Percentiles rank a stretch among this genome's conserved stretches.
Conservation (phyloP, 1,140 invertebrate genomes). For the Heliconius nattereri region DNA sequence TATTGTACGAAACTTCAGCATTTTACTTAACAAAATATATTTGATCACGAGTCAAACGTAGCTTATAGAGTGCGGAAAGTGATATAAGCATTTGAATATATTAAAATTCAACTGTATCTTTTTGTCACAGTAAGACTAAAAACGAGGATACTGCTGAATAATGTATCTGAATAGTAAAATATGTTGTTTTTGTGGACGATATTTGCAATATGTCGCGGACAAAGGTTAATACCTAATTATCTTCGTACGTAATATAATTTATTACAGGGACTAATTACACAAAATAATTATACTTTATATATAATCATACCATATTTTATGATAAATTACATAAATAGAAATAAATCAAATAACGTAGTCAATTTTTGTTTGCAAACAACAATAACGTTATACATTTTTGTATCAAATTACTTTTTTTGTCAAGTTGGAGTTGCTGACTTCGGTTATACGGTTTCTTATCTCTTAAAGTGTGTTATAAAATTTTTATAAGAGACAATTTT, state of each 20-base stretch:
- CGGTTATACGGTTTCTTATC: not conserved
- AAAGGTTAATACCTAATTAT: too few relatives aligned
- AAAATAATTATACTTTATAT: too few relatives aligned
- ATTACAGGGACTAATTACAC: too few relatives aligned
- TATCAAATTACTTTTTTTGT: conserved; percentile 2
- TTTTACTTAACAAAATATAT: not conserved
- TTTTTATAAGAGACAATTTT: not conserved
- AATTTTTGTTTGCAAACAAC: not conserved
- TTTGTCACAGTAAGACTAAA: not conserved
- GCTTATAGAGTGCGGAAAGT: not conserved
- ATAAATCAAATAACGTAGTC: not conserved
- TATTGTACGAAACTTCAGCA: not conserved
- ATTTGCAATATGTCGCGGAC: too few relatives aligned
- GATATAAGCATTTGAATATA: not conserved
- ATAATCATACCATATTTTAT: too few relatives aligned
- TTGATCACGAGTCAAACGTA: not conserved
- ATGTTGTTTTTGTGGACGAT: too few relatives aligned
- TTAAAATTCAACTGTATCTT: not conserved
- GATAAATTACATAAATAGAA: too few relatives aligned
- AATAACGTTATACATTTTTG: not conserved
- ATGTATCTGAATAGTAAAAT: not conserved
- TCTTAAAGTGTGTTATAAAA: not conserved
- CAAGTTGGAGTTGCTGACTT: not conserved
- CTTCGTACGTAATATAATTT: too few relatives aligned
- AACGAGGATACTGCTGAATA: not conserved